phyloP scores from a whole-genome alignment of 2,888 invertebrate species.

The Agonopterix subpropinquella region DNA sequence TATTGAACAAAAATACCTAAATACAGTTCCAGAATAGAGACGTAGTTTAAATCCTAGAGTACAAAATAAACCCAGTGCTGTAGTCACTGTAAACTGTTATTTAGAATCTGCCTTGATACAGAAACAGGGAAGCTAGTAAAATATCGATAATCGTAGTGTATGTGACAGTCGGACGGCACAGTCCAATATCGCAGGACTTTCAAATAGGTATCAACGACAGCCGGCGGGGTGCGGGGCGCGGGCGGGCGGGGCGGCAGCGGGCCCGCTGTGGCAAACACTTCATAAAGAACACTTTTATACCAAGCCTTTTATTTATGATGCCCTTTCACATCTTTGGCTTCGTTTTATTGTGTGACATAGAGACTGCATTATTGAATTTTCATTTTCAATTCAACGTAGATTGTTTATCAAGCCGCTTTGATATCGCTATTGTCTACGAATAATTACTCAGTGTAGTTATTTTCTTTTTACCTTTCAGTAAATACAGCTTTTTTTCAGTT shows the following conservation, averaged over 20 bases:
- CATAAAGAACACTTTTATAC: conserved; percentile 74
- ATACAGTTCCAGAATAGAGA: not conserved
- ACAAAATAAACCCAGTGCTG: too few species aligned
- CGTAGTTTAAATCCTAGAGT: too few species aligned
- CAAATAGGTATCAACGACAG: conserved; percentile 68
- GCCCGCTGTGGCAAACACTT: conserved; percentile 17
- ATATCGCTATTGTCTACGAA: too few species aligned
- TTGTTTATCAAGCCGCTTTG: too few species aligned
- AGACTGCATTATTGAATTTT: conserved; percentile 46
- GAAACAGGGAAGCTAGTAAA: conserved; percentile 11
- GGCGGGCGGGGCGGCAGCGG: conserved; percentile 12
- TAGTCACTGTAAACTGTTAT: too few species aligned
- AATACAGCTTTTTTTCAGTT: too few species aligned
- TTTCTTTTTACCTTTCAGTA: too few species aligned
- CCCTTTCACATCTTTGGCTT: conserved; percentile 61
- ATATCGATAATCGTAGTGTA: conserved; percentile 38
- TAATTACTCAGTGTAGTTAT: too few species aligned
- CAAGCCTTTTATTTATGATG: conserved; percentile 70
- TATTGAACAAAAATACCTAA: not conserved
- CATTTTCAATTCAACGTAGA: not conserved
- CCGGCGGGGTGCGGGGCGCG: conserved; percentile 20
- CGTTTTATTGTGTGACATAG: conserved; percentile 54
- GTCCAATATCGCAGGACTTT: conserved; percentile 68
- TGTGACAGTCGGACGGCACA: conserved; percentile 31
- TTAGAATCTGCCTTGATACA: not conserved